These are phyloP conservation scores for Gila orcuttii DNA, from an alignment of 2,113 vertebrate species.

Conservation along the genomic window DNA sequence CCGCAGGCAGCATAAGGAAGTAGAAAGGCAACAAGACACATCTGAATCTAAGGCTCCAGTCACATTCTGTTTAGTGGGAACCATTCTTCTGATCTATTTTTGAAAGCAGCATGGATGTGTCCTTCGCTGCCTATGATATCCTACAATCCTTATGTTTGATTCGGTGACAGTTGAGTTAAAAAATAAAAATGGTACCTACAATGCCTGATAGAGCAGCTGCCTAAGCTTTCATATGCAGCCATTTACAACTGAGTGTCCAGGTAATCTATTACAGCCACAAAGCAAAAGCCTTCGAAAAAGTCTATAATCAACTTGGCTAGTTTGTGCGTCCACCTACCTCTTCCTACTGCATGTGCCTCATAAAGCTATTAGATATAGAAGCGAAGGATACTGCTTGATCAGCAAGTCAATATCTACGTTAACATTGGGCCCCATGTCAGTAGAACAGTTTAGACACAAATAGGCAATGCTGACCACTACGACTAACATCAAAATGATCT, in stretches of 20 bases:
- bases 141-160: too few species aligned
- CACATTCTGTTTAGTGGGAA: background rate
- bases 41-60: background rate
- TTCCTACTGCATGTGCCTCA: conserved; percentile 53
- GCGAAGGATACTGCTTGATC: conserved; percentile 70
- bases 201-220: background rate
- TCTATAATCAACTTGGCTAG: conserved; percentile 58
- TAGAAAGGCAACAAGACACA: background rate
- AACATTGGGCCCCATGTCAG: conserved; percentile 61
- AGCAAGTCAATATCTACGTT: conserved; percentile 74
- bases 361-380: conserved; percentile 66
- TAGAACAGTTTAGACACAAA: conserved; percentile 61
- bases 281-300: conserved; percentile 49
- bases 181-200: too few species aligned
- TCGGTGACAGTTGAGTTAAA: too few species aligned
- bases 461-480: conserved; percentile 42
- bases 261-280: conserved; percentile 47
- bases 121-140: too few species aligned
- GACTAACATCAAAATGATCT: conserved; percentile 42
- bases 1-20: background rate
- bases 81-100: background rate
- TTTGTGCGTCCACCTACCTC: conserved; percentile 38
- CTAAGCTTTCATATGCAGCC: background rate
- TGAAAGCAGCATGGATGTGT: background rate
- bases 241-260: background rate